Percentiles rank a stretch among this genome's conserved stretches.
Conservation (phyloP, 1,140 invertebrate species). For the Hydropsyche tenuis region DNA sequence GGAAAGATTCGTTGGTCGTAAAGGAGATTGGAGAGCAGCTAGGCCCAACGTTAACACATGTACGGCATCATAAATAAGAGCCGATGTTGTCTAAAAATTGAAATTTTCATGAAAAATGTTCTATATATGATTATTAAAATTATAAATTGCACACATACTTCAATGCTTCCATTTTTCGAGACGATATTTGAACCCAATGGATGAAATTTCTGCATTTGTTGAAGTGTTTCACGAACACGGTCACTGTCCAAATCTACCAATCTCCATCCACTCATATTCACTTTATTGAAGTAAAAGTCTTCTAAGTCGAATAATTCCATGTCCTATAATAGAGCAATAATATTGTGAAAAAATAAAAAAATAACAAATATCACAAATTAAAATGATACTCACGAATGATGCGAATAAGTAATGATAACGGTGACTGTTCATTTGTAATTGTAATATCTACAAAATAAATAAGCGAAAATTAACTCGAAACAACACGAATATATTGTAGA, state of each 20-base stretch:
- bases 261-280: slow-evolving; percentile 91
- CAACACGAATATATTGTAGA: no score
- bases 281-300: slow-evolving; percentile 93
- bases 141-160: slow-evolving; percentile 63
- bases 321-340: slow-evolving; percentile 67
- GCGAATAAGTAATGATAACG: slow-evolving; percentile 93
- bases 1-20: slow-evolving; percentile 78
- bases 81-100: slow-evolving; percentile 81
- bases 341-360: background rate
- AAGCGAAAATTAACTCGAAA: slow-evolving; percentile 27
- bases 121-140: background rate
- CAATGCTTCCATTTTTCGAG: slow-evolving; percentile 74
- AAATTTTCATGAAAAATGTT: background rate
- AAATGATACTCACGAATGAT: slow-evolving; percentile 81
- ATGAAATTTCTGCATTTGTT: slow-evolving; percentile 89
- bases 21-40: slow-evolving; percentile 72
- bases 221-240: slow-evolving; percentile 76
- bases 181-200: slow-evolving; percentile 81
- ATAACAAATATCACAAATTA: slow-evolving; percentile 10
- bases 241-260: slow-evolving; percentile 82
- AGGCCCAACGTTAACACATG: slow-evolving; percentile 85
- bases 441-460: slow-evolving; percentile 75
- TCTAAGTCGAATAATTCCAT: slow-evolving; percentile 90
- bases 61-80: slow-evolving; percentile 90
- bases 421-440: slow-evolving; percentile 93